Conservation (phyloP, 2,113 vertebrate genomes). For the Callithrix jacchus region DNA sequence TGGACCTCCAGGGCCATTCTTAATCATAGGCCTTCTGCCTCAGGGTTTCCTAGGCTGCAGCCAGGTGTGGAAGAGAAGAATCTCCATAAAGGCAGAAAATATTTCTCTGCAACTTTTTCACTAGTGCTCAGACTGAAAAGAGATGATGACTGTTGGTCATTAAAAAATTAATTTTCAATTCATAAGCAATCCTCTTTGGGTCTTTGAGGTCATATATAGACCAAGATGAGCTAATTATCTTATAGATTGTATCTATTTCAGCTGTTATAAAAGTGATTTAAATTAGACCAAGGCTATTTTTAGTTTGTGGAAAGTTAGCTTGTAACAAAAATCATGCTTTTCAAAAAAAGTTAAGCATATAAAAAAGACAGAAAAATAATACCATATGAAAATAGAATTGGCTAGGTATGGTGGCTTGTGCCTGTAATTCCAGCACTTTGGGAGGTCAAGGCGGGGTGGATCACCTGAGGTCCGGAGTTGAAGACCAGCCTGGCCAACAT, state of each 20-base stretch:
- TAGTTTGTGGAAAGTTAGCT: background rate
- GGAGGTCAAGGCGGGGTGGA: too few species aligned
- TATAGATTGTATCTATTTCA: background rate
- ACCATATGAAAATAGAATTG: background rate
- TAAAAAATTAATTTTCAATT: background rate
- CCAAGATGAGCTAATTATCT: background rate
- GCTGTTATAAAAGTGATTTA: background rate
- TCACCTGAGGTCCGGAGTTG: too few species aligned
- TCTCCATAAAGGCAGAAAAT: background rate
- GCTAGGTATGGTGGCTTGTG: too few species aligned
- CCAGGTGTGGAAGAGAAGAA: background rate
- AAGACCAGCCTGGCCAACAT: too few species aligned
- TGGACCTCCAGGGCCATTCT: background rate
- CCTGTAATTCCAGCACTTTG: too few species aligned
- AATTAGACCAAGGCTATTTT: constrained; percentile 26
- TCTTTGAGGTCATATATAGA: background rate
- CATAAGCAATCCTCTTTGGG: background rate
- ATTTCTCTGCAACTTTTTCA: background rate
- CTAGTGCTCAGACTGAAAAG: background rate
- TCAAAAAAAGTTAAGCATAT: background rate
- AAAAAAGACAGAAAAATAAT: background rate
- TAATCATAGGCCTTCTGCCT: background rate
- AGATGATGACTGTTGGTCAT: background rate
- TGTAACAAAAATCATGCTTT: constrained; percentile 7
- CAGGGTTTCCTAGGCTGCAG: background rate